These are phyloP conservation scores for Morbakka virulenta DNA, from an alignment of 30 jellyfish, hydroid and myxozoan genomes.

Conservation along the genomic window DNA sequence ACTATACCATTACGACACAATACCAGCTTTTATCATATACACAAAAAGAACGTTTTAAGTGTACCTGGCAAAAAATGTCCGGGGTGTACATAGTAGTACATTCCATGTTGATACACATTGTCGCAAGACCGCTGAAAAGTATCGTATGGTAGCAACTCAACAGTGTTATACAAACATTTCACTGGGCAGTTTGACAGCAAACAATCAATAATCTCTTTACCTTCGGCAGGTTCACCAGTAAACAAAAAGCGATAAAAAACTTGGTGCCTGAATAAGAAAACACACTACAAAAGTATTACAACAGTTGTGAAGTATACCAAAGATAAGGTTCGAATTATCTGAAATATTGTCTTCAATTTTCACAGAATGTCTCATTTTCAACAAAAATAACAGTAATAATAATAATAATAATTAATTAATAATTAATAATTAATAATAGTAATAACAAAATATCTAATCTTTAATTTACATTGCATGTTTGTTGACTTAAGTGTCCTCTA, in stretches of 20 bases:
- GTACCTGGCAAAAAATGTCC: constrained; percentile 62
- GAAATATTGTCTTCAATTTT: too few species aligned
- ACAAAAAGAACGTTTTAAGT: too few species aligned
- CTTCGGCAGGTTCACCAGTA: constrained; percentile 51
- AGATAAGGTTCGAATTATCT: too few species aligned
- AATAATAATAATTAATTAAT: too few species aligned
- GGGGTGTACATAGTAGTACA: constrained; percentile 45
- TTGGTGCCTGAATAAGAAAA: constrained; percentile 24
- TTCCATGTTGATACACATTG: constrained; percentile 35
- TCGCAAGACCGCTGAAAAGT: constrained; percentile 59
- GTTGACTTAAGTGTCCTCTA: too few species aligned
- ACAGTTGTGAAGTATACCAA: too few species aligned
- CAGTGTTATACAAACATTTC: constrained; percentile 20
- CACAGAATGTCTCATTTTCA: too few species aligned
- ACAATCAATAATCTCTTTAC: constrained; percentile 10
- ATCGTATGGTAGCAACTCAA: constrained; percentile 53
- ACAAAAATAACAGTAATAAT: too few species aligned
- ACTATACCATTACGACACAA: background rate
- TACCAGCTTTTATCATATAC: background rate
- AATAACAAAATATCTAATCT: too few species aligned
- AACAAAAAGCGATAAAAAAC: constrained; percentile 48
- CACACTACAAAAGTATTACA: too few species aligned
- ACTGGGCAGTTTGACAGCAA: constrained; percentile 55
- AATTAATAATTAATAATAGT: too few species aligned
- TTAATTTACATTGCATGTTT: too few species aligned